Evolutionary conservation across 53 echinoderm and acorn worm genomes (phyloP).

Genomic region (Patiria pectinifera): DNA sequence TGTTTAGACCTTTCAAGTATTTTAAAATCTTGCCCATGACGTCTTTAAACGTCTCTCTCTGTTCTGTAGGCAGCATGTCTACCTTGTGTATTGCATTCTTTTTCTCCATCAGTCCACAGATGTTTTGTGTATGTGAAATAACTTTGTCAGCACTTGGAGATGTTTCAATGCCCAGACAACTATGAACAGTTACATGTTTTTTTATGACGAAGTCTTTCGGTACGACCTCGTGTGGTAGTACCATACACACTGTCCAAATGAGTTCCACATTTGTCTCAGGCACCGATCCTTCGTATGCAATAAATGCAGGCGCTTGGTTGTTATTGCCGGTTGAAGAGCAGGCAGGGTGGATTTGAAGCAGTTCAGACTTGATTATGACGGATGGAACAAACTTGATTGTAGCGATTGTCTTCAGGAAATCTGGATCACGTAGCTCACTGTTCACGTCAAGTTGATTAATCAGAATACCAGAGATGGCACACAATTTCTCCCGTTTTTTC

Average conservation of each 20-base stretch:
- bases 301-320: neutral
- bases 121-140: slow-evolving; percentile 39
- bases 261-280: slow-evolving; percentile 48
- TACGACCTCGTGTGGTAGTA: slow-evolving; percentile 42
- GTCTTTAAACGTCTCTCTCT: slow-evolving; percentile 18
- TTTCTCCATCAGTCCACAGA: slow-evolving; percentile 42
- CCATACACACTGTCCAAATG: slow-evolving; percentile 46
- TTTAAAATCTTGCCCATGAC: slow-evolving; percentile 20
- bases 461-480: neutral
- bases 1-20: slow-evolving; percentile 20
- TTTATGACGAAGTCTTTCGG: neutral
- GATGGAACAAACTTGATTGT: slow-evolving; percentile 57
- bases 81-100: slow-evolving; percentile 52
- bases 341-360: slow-evolving; percentile 54
- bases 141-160: slow-evolving; percentile 28
- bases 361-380: slow-evolving; percentile 2
- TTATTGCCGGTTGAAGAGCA: neutral
- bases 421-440: neutral
- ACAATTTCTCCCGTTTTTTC: neutral
- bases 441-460: neutral
- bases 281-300: slow-evolving; percentile 51
- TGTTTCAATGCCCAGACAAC: slow-evolving; percentile 46
- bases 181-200: slow-evolving; percentile 34
- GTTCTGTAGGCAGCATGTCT: slow-evolving; percentile 39
- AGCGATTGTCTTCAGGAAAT: slow-evolving; percentile 1